phyloP scores from a whole-genome alignment of 1,140 invertebrate species.

The Trichoplusia ni region DNA sequence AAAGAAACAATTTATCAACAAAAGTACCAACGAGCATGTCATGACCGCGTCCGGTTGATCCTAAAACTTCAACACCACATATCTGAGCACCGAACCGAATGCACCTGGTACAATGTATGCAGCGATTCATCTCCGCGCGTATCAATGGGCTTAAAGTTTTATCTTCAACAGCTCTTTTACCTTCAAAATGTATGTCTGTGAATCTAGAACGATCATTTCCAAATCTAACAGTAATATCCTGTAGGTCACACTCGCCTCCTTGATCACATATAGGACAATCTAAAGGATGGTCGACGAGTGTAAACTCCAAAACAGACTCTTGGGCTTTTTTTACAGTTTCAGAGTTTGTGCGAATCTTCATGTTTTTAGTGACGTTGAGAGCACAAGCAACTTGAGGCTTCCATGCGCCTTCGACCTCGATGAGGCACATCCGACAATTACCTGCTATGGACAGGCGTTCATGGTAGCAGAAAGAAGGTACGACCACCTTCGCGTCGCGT shows the following conservation, averaged over 20 bases:
- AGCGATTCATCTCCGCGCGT: conserved; percentile 91
- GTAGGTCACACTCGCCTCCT: conserved; percentile 98
- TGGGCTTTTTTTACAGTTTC: conserved; percentile 87
- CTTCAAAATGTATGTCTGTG: conserved; percentile 94
- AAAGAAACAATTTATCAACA: conserved; percentile 98
- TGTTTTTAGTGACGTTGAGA: conserved; percentile 88
- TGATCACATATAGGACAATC: conserved; percentile 99
- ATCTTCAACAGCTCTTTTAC: conserved; percentile 93
- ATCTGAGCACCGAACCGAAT: conserved; percentile 88
- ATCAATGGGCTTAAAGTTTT: conserved; percentile 90
- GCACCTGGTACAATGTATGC: conserved; percentile 92
- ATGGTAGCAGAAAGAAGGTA: conserved; percentile 81
- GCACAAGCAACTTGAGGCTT: conserved; percentile 92
- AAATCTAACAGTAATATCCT: conserved; percentile 99
- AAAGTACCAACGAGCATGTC: conserved; percentile 96
- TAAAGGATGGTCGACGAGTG: conserved; percentile 98
- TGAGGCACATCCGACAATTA: conserved; percentile 91
- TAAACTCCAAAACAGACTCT: conserved; percentile 99
- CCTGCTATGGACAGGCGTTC: conserved; percentile 90
- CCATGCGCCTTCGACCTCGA: conserved; percentile 87
- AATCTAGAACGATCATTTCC: conserved; percentile 97
- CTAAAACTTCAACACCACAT: conserved; percentile 91
- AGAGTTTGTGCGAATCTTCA: conserved; percentile 88
- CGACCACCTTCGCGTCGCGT: conserved; percentile 48
- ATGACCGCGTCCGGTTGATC: conserved; percentile 86